Conservation (phyloP, 2,113 vertebrate species). For the Furnarius figulus region DNA sequence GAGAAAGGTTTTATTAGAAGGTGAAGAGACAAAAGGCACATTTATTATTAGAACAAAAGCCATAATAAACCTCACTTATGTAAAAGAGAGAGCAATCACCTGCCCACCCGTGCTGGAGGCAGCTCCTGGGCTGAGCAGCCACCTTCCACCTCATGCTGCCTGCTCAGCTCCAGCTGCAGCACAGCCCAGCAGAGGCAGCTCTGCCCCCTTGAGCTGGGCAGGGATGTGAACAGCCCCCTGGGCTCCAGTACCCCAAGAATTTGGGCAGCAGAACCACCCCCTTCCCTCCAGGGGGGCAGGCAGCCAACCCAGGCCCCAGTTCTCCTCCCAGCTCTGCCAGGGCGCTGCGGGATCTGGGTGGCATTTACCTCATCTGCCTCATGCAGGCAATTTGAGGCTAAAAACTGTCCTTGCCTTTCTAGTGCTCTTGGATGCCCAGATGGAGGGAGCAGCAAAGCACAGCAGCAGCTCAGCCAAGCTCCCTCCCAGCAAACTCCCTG, state of each 20-base stretch:
- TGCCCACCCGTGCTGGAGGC: background rate
- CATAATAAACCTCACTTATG: background rate
- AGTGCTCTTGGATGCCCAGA: background rate
- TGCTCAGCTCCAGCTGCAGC: background rate
- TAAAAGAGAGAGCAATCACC: background rate
- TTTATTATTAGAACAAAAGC: slow-evolving; percentile 47
- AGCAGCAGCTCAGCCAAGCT: background rate
- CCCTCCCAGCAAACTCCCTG: background rate
- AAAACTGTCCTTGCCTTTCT: background rate
- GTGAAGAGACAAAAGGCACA: background rate
- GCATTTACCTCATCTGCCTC: background rate
- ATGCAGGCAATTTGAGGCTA: accelerated
- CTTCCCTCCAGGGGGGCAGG: background rate
- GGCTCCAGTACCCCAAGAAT: accelerated
- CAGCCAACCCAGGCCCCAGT: background rate
- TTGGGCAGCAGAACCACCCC: background rate
- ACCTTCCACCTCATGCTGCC: background rate
- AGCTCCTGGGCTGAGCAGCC: background rate
- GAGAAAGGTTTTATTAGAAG: background rate
- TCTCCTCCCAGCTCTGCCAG: background rate
- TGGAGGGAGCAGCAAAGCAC: background rate
- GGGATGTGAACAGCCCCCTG: background rate
- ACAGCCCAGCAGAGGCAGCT: background rate
- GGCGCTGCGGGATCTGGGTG: accelerated
- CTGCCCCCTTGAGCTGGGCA: background rate